Conservation (phyloP, 2,888 invertebrate species). For the Melikaiella ostensackeni region DNA sequence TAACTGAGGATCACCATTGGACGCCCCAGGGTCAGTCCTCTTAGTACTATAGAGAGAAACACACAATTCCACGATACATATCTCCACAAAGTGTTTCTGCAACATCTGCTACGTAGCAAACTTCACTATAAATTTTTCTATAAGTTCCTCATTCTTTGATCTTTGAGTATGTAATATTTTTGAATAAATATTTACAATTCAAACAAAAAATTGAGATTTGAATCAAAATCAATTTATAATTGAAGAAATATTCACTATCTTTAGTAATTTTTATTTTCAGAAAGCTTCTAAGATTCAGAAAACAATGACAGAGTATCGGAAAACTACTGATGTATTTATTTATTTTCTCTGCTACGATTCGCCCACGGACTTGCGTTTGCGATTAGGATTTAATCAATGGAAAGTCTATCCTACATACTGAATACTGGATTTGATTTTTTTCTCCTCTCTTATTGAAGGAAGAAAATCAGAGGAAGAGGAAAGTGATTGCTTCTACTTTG, state of each 20-base stretch:
- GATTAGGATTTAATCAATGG: constrained; percentile 27
- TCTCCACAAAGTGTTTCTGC: constrained; percentile 5
- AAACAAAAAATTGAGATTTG: too few species aligned
- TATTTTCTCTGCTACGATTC: not conserved
- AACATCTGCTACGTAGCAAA: not conserved
- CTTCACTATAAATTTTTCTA: not conserved
- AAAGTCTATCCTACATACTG: constrained; percentile 9
- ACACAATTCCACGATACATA: not conserved
- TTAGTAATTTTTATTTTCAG: too few species aligned
- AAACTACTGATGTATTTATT: constrained; percentile 2
- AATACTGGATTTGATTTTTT: not conserved
- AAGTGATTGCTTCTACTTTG: not conserved
- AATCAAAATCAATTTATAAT: too few species aligned
- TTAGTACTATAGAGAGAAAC: constrained; percentile 2
- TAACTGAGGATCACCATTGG: constrained; percentile 6
- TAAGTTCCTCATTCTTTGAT: too few species aligned
- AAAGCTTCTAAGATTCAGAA: not conserved
- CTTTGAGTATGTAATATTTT: too few species aligned
- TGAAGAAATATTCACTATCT: too few species aligned
- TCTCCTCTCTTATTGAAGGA: not conserved
- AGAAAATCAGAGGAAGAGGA: not conserved
- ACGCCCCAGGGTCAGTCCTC: constrained; percentile 11
- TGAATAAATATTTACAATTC: too few species aligned
- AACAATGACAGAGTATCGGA: not conserved
- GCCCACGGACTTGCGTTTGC: not conserved